A percentile compares a stretch with the other conserved stretches of the same genome.
Conservation (phyloP, 2,113 vertebrate genomes). For the Malaclemys terrapin region DNA sequence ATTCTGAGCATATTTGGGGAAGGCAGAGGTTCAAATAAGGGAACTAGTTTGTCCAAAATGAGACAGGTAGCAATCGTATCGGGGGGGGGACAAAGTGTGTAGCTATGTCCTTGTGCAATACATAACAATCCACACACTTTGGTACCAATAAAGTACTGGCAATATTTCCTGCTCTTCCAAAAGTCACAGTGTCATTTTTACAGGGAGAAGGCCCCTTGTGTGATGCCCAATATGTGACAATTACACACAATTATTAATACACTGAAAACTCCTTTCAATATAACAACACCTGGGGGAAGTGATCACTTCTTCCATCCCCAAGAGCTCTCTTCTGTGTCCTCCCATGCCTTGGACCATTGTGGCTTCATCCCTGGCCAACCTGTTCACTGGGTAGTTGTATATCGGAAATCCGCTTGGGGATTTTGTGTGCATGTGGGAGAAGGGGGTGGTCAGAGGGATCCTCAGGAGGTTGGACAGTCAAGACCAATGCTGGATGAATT, state of each 20-base stretch:
- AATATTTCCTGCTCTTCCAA: neutral
- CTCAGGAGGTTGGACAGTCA: neutral
- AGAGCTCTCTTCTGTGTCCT: fast-evolving
- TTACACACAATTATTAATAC: fast-evolving
- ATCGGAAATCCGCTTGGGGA: neutral
- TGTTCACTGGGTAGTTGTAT: neutral
- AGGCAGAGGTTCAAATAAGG: neutral
- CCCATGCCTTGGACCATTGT: fast-evolving
- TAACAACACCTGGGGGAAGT: neutral
- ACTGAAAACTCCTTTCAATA: fast-evolving
- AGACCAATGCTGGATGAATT: neutral
- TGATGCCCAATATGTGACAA: fast-evolving
- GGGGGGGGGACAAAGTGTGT: neutral
- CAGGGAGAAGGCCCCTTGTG: neutral
- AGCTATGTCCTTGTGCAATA: neutral
- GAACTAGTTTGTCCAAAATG: neutral
- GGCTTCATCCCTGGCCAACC: neutral
- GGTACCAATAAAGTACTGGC: fast-evolving
- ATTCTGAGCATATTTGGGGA: neutral
- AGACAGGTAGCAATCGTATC: neutral
- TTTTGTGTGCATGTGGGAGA: neutral
- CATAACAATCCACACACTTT: neutral
- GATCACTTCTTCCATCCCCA: fast-evolving
- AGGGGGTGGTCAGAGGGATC: neutral
- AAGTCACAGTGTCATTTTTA: neutral